Base-by-base conservation (phyloP, 2,888 invertebrate genomes). In the Tyria jacobaeae region DNA sequence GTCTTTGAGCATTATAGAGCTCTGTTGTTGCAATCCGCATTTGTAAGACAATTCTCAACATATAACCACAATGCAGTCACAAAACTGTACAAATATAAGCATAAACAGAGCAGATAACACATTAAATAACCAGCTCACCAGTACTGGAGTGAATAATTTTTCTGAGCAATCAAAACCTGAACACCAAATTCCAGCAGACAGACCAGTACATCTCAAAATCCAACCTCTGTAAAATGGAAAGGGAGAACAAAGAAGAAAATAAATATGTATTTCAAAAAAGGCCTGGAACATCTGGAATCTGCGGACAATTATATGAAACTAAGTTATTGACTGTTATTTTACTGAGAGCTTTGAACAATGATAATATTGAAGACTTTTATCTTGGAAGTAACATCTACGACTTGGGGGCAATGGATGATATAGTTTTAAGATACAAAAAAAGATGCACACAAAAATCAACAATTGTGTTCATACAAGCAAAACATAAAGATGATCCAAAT, bases 391-490 rank as follows among this genome's bases (percentile, higher is more conserved):
- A 75, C 34, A 57, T 77, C 6, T 59, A 64, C 1, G 63, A 50
- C 5, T 51, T 78, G 21, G 79, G 76, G 7, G 79, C 73, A 52
- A 73, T 79, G 39, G 79, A 79, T 65, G 79, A 79, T 37, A 71
- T 78, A 15, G 39, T 70, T 37, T 71, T 79, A 6, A 77, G 63
- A 31, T 79, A 76, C 51, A 41, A 49, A 35, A 65, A 59, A 35
- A 66, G 57, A 35, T 59, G 60, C n/a, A 15, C 41, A 24, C 21
- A 57, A 34, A 63, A 64, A 52, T 39, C 64, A 6, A 72, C 49
- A 52, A 60, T 75, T 5, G 35, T 77, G 21, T 78, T 78, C 25
- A 25, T 79, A 21, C 79, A 79, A 72, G 75, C 71, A 6, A 79
- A 79, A 47, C 76, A 76, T 25, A 73, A 51, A 64, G 68, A 70